phyloP scores from a whole-genome alignment of 2,113 vertebrate genomes.

The Numida meleagris region DNA sequence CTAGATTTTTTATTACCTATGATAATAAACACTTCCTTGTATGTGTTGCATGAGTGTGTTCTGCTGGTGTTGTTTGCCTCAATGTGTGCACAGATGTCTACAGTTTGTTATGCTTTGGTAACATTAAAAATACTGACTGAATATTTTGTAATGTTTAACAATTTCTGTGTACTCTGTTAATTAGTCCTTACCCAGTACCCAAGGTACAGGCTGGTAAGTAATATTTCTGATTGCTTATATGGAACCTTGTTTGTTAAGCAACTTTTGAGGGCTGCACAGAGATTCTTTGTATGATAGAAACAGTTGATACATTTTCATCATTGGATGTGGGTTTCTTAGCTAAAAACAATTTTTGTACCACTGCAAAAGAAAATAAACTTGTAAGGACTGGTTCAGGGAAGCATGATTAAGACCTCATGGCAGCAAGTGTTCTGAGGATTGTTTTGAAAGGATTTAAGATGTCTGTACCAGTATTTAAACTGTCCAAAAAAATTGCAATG shows the following conservation, averaged over 20 bases:
- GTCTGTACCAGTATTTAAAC: slow-evolving; percentile 28
- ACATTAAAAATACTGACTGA: neutral
- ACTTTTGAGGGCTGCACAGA: neutral
- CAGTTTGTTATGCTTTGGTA: neutral
- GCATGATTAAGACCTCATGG: slow-evolving; percentile 52
- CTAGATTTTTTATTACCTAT: slow-evolving; percentile 43
- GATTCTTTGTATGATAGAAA: neutral
- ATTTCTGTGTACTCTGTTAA: neutral
- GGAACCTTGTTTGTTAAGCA: neutral
- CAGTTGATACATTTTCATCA: neutral
- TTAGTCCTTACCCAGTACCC: neutral
- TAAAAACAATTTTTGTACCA: neutral
- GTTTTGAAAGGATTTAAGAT: slow-evolving; percentile 53
- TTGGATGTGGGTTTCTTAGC: neutral
- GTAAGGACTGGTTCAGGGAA: neutral
- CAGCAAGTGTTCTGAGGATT: slow-evolving; percentile 54
- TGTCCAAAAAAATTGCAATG: neutral
- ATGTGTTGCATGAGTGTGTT: slow-evolving; percentile 28
- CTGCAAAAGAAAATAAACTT: slow-evolving; percentile 50
- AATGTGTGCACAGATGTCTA: neutral
- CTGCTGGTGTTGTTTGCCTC: neutral
- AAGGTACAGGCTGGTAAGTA: neutral
- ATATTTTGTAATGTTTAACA: neutral
- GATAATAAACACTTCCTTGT: slow-evolving; percentile 43
- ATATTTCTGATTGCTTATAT: neutral